Evolutionary conservation across 1,140 invertebrate species (phyloP), one percentile per base, ranked within the genome.

Genomic region (Bursaphelenchus mucronatus): DNA sequence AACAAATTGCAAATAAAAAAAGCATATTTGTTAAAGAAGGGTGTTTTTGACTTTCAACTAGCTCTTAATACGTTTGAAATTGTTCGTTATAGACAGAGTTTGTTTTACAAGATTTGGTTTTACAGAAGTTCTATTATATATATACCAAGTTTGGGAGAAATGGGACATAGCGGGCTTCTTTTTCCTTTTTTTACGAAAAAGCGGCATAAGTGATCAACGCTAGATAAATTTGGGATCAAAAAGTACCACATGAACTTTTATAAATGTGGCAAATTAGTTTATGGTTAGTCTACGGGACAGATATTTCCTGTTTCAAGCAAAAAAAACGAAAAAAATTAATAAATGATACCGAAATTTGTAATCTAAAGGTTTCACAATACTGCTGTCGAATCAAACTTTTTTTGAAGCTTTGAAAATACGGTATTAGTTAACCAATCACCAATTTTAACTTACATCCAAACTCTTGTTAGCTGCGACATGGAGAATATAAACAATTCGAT

Each of bases 401-500:
- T 2, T 49, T 49, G 47, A n/a, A n/a, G 13, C 1, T n/a, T 49
- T 1, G 1, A n/a, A 19, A 49, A 49, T n/a, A 49, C 57, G 40
- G 1, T 44, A 3, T 59, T 45, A 10, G 8, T 8, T 8, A 17
- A 17, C 40, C 8, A 50, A 46, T 8, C n/a, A 5, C 2, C 52
- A 13, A n/a, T 11, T 41, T 59, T 44, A n/a, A 40, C 19, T 59
- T n/a, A 59, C 57, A 39, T 59, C 40, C 30, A 44, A 44, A 3
- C 15, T 59, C 9, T 59, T 59, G 21, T 7, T n/a, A n/a, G 41
- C 13, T 3, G 44, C 41, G 6, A 59, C 57, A 50, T 15, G 45
- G 13, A 59, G 40, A 11, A 59, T 39, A 44, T 59, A 59, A 50
- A 59, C 41, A n/a, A 59, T 44, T 17, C 57, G 57, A n/a, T 59